Base-by-base conservation (phyloP, 2,797 vertebrate species). In the Molossus molossus region DNA sequence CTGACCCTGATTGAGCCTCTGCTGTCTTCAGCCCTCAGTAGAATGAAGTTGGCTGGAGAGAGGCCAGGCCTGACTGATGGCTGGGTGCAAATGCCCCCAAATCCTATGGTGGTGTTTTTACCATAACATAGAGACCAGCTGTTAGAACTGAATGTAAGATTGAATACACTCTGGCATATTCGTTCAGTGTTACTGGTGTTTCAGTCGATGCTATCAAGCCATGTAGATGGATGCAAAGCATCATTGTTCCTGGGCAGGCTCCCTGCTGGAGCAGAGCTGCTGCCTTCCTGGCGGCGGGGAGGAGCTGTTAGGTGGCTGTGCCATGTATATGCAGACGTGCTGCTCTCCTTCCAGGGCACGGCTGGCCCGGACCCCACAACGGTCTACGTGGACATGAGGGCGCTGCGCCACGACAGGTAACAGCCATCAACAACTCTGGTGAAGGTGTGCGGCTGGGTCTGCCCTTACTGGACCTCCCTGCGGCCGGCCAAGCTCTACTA, bases 361-460 rank as follows among this genome's bases (percentile, higher is more conserved):
- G 98, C 99, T 17, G 99, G 99, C 96, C 99, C 99, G 5, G 99
- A 99, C 97, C 99, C 99, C 93, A 99, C 99, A 21, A 99, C 99
- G 0, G 99, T 99, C 73, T 99, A 99, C 1, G 99, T 99, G 97
- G 99, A 99, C 97, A 99, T 99, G 99, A 98, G 99, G 98, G 99
- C 99, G 0, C 98, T 99, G 64, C 99, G 99, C 6, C 99, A 99
- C 0, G 99, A 99, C 97, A 99, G 99, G 99, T 99, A 98, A 50
- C 3, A 0, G 25, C 65, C 6, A 0, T 37, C 33, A 17, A 10
- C 6, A 7, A 37, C 40, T 12, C 27, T 9, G 33, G 48, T 5
- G 18, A 33, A 11, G 25, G 18, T 8, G 40, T 60, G 18, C 11
- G 21, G 8, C 72, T 11, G 55, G 37, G n/a, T 57, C 81, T 37